Evolutionary conservation across 2,888 invertebrate species (phyloP).

Genomic region (Acronicta alni): DNA sequence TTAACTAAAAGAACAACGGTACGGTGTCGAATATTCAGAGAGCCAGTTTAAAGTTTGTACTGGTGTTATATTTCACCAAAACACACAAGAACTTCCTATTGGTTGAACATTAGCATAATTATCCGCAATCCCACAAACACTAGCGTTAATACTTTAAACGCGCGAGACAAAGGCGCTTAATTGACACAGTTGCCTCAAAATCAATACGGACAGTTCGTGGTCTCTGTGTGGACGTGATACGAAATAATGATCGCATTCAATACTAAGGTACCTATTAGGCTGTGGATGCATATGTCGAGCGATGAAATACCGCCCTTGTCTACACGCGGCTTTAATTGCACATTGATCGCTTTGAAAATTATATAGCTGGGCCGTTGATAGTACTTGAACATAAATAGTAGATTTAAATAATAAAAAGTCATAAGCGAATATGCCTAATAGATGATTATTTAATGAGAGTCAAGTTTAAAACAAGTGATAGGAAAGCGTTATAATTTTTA

Average conservation of each 20-base stretch:
- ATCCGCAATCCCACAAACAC: conserved; percentile 6
- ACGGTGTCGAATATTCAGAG: no score
- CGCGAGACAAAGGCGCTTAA: conserved; percentile 64
- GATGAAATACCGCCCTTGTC: conserved; percentile 22
- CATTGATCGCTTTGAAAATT: conserved; percentile 45
- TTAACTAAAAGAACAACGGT: no score
- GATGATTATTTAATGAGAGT: no score
- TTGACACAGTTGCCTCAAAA: conserved; percentile 67
- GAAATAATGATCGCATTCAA: conserved; percentile 70
- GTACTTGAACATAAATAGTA: conserved; percentile 26
- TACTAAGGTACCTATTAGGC: conserved; percentile 36
- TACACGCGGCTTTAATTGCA: conserved; percentile 49
- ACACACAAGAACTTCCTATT: neutral
- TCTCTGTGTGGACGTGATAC: conserved; percentile 67
- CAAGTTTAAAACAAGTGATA: no score
- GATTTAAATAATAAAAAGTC: conserved; percentile 7
- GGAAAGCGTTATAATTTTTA: no score
- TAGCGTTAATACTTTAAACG: conserved; percentile 25
- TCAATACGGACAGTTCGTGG: conserved; percentile 66
- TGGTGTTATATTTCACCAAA: neutral
- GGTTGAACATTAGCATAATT: conserved; percentile 26
- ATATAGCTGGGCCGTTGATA: conserved; percentile 20
- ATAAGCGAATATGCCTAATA: neutral
- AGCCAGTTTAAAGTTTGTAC: neutral
- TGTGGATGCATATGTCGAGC: conserved; percentile 12